Percentiles rank a stretch among this genome's conserved stretches.
phyloP scores from a whole-genome alignment of 2,113 vertebrate genomes.

The Prunella fulvescens region DNA sequence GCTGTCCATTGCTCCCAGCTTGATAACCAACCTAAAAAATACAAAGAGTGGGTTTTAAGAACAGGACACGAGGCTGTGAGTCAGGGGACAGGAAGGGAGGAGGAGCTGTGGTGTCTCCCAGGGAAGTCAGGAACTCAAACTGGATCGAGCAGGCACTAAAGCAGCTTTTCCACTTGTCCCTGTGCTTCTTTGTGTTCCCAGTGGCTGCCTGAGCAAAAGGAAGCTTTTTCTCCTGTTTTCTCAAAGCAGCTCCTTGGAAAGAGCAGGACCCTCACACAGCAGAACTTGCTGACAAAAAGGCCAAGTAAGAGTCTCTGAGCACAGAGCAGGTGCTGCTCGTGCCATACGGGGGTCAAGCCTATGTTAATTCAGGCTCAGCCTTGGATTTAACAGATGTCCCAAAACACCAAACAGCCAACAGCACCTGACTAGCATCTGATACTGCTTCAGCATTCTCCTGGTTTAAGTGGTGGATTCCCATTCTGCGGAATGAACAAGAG shows the following conservation, averaged over 20 bases:
- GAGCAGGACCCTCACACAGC: background rate
- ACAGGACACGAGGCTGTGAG: background rate
- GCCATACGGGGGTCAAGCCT: background rate
- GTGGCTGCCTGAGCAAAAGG: background rate
- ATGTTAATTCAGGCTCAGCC: background rate
- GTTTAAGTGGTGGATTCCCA: background rate
- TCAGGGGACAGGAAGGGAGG: background rate
- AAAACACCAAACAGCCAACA: background rate
- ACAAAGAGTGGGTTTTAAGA: conserved; percentile 6
- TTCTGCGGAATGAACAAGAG: background rate
- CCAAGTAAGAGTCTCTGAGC: background rate
- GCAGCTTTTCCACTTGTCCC: background rate
- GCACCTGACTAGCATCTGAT: background rate
- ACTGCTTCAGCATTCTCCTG: background rate
- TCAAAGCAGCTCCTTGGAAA: background rate
- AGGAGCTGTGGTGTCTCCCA: background rate
- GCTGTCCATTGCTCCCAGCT: conserved; percentile 92
- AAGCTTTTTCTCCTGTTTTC: background rate
- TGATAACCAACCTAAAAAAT: conserved; percentile 87
- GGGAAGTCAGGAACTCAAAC: rapidly evolving
- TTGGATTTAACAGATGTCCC: background rate
- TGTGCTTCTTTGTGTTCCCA: background rate
- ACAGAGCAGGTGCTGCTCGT: background rate
- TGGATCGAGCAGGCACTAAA: background rate
- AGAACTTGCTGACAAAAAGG: background rate